Base-by-base conservation (phyloP, 1,140 invertebrate genomes). In the Cherax destructor region DNA sequence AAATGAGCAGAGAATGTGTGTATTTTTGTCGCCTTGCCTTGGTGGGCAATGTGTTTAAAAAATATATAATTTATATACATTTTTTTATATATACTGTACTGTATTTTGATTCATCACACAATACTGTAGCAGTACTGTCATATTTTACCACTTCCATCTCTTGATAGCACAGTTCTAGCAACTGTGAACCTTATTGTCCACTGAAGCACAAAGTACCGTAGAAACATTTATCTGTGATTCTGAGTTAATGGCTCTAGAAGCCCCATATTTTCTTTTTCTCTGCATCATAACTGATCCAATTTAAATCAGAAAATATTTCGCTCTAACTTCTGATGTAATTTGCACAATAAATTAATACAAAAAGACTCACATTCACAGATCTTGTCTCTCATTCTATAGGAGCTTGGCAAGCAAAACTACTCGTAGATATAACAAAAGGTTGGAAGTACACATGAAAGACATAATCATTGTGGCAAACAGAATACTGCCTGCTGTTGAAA, bases 401-500 rank as follows among this genome's bases (percentile, higher is more conserved):
- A 56, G 79, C 50, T 81, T 81, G 56, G 18, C 50, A 81, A 59
- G 13, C 79, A 56, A 30, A 59, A 81, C 78, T 56, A 81, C 79
- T 47, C n/a, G 56, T 24, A 81, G n/a, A 59, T 30, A 81, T 81
- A 81, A 81, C 79, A 56, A 81, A 81, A 24, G 50, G 50, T 56
- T 56, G 50, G 79, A 81, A 56, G 56, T 56, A 81, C 79, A 81
- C n/a, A 81, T 81, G 79, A 81, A 81, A 81, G 79, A 81, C 79
- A 80, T 80, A 56, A 81, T 81, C 50, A 81, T 81, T 81, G 56
- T 81, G 79, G 56, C 50, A 81, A 81, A 81, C 50, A 59, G 50
- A 81, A 81, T 59, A n/a, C 79, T 81, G 47, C 47, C 47, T 81
- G 21, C 30, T 56, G 21, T 30, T 81, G 4, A 24, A 52, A 4